These are phyloP conservation scores for Phoeniculus purpureus DNA, from an alignment of 2,797 vertebrate genomes.

Conservation along the genomic window DNA sequence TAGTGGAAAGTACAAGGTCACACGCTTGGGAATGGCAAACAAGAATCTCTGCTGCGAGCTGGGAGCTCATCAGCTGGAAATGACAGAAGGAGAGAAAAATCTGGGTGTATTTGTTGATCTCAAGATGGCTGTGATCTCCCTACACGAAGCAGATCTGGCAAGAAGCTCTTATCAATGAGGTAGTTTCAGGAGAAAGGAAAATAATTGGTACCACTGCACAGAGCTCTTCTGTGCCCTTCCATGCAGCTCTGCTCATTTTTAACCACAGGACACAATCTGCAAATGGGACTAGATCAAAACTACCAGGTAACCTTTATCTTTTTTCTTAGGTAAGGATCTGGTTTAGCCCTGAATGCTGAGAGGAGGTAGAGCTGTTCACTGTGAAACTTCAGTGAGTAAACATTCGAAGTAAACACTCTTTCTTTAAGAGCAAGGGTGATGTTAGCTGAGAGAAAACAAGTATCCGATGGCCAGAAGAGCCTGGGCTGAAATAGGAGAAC, in stretches of 20 bases:
- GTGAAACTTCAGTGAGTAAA: slow-evolving; percentile 24
- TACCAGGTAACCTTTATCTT: neutral
- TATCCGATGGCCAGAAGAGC: slow-evolving; percentile 51
- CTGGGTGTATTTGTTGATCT: slow-evolving; percentile 27
- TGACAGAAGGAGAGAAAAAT: slow-evolving; percentile 28
- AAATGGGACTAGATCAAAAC: neutral
- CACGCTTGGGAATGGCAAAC: slow-evolving; percentile 25
- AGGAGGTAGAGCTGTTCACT: neutral
- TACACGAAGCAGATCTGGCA: neutral
- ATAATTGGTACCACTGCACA: neutral
- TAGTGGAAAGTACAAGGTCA: slow-evolving; percentile 48
- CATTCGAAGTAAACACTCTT: slow-evolving; percentile 44
- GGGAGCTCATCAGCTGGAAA: slow-evolving; percentile 22
- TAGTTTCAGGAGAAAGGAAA: slow-evolving; percentile 1
- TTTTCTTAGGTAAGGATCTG: neutral
- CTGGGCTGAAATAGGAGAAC: slow-evolving; percentile 55
- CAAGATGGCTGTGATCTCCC: neutral
- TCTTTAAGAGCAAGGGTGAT: slow-evolving; percentile 44
- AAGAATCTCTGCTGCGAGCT: slow-evolving; percentile 29
- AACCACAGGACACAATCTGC: neutral
- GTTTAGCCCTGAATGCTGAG: neutral
- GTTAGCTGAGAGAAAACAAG: slow-evolving; percentile 30
- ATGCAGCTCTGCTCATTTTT: slow-evolving; percentile 7
- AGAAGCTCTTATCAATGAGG: neutral
- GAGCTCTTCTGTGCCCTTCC: neutral